Percentiles rank a stretch among this genome's conserved stretches.
These are phyloP conservation scores for Exocentrus adspersus DNA, from an alignment of 2,888 invertebrate species.

Conservation along the genomic window DNA sequence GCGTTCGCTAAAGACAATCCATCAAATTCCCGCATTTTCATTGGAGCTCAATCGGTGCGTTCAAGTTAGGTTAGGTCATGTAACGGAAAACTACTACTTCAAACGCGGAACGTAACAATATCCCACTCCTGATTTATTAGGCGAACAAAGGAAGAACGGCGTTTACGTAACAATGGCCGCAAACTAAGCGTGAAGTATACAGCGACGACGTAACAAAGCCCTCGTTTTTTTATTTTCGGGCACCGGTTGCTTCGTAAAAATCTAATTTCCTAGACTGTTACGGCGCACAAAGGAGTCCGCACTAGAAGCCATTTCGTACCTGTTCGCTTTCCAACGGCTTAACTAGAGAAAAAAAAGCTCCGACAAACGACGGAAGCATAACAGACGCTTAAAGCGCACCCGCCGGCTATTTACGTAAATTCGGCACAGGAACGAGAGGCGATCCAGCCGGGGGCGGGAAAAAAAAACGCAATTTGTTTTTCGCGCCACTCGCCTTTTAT, in stretches of 20 bases:
- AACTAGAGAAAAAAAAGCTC: background rate
- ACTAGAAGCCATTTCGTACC: background rate
- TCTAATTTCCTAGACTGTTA: no score
- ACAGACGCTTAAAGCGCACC: background rate
- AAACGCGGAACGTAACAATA: background rate
- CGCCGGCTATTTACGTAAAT: constrained; percentile 8
- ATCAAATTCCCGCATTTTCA: background rate
- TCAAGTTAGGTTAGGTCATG: no score
- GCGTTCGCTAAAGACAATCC: background rate
- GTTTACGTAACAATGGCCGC: background rate
- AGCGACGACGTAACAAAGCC: no score
- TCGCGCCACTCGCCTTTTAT: no score
- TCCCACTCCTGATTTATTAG: background rate
- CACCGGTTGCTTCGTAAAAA: no score
- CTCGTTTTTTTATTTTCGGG: no score
- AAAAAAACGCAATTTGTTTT: no score
- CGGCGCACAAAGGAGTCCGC: no score
- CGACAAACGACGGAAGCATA: background rate
- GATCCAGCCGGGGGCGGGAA: no score
- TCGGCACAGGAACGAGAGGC: background rate
- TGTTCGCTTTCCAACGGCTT: background rate
- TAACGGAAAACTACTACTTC: no score
- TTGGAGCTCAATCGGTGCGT: no score
- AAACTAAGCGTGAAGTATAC: no score
- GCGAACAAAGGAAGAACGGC: background rate